phyloP scores from a whole-genome alignment of 2,797 vertebrate genomes.

The Myotis daubentonii region DNA sequence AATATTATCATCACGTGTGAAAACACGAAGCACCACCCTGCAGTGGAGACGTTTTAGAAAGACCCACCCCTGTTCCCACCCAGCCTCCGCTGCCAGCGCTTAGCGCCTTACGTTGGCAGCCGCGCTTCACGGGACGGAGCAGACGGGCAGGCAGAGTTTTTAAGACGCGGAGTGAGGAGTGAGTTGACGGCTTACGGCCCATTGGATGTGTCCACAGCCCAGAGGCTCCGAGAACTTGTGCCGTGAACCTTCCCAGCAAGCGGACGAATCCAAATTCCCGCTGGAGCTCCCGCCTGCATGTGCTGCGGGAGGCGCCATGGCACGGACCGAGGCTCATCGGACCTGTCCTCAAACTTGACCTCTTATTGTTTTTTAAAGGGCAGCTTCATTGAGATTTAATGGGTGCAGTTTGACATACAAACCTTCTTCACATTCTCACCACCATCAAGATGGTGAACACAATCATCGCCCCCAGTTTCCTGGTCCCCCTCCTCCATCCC shows the following conservation, averaged over 20 bases:
- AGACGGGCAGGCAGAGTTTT: conserved; percentile 24
- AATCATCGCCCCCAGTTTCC: too few relatives aligned
- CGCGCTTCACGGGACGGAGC: not conserved
- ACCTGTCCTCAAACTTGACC: too few relatives aligned
- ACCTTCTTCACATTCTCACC: too few relatives aligned
- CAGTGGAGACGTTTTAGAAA: conserved; percentile 15
- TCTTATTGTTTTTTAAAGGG: too few relatives aligned
- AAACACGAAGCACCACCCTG: not conserved
- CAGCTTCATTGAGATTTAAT: too few relatives aligned
- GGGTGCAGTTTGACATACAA: too few relatives aligned
- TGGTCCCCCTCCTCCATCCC: too few relatives aligned
- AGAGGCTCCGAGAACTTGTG: conserved; percentile 36
- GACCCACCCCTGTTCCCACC: not conserved
- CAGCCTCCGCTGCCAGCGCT: not conserved
- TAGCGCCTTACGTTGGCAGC: conserved; percentile 8
- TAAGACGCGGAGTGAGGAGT: conserved; percentile 29
- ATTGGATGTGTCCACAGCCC: not conserved
- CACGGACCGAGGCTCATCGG: not conserved
- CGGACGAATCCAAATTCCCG: conserved; percentile 2
- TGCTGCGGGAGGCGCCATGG: not conserved
- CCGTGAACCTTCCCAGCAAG: conserved; percentile 34
- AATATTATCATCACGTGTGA: not conserved
- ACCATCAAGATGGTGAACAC: too few relatives aligned
- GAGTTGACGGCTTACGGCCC: not conserved
- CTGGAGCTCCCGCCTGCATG: not conserved